Evolutionary conservation across 2,888 invertebrate genomes (phyloP).

Genomic region (Stenolophus ochropezus): DNA sequence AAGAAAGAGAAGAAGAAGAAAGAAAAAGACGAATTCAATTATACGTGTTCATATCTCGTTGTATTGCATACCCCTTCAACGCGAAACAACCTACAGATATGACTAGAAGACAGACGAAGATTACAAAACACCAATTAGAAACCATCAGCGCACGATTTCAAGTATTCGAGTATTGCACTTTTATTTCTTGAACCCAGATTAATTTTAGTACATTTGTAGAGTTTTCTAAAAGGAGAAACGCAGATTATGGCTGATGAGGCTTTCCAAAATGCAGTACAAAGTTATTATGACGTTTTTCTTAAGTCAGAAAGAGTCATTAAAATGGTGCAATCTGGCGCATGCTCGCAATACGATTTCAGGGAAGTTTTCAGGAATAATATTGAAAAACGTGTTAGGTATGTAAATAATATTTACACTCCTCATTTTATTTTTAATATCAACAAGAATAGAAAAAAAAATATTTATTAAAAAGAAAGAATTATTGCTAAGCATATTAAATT

Average conservation of each 20-base stretch:
- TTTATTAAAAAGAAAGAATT: too few species aligned
- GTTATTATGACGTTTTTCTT: slow-evolving; percentile 95
- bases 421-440: not conserved
- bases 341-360: slow-evolving; percentile 98
- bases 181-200: not conserved
- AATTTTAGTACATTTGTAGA: slow-evolving; percentile 74
- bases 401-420: slow-evolving; percentile 3
- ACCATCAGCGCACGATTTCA: slow-evolving; percentile 96
- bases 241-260: slow-evolving; percentile 98
- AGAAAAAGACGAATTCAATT: slow-evolving; percentile 95
- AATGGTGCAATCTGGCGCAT: slow-evolving; percentile 98
- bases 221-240: slow-evolving; percentile 98
- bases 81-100: slow-evolving; percentile 99
- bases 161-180: slow-evolving; percentile 74
- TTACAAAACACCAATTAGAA: slow-evolving; percentile 96
- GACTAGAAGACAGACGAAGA: slow-evolving; percentile 96
- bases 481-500: too few species aligned
- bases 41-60: slow-evolving; percentile 98
- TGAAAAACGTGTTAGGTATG: slow-evolving; percentile 95
- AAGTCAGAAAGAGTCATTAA: slow-evolving; percentile 96
- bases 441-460: too few species aligned
- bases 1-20: slow-evolving; percentile 97
- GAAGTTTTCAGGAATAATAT: slow-evolving; percentile 99
- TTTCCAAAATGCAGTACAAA: slow-evolving; percentile 98
- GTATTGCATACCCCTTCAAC: slow-evolving; percentile 99